phyloP scores from a whole-genome alignment of 2,797 vertebrate genomes.

The Galaxias olidus region DNA sequence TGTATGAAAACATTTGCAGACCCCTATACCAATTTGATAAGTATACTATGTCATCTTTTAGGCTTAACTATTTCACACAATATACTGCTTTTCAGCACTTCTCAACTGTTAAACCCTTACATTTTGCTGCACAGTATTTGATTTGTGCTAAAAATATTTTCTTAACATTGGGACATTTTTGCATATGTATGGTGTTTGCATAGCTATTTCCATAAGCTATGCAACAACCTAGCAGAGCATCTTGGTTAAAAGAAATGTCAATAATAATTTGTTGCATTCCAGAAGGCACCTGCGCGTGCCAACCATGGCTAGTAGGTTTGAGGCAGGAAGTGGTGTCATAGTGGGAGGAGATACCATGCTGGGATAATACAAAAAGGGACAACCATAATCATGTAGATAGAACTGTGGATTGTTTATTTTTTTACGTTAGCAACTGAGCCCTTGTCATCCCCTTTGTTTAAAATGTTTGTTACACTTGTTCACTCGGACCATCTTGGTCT shows the following conservation, averaged over 20 bases:
- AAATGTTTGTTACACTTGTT: no score
- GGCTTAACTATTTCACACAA: background rate
- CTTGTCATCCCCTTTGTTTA: no score
- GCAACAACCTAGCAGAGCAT: no score
- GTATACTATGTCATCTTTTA: background rate
- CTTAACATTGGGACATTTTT: background rate
- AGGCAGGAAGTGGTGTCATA: constrained; percentile 25
- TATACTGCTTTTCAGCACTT: background rate
- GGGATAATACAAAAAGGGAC: constrained; percentile 39
- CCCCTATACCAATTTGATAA: background rate
- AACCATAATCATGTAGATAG: constrained; percentile 61
- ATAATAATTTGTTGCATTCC: constrained; percentile 57
- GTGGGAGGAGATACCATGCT: constrained; percentile 43
- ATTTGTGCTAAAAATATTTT: background rate
- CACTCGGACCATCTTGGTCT: no score
- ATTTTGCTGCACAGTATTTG: no score
- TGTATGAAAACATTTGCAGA: background rate
- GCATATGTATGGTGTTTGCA: background rate
- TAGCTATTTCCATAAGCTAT: no score
- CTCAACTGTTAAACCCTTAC: no score
- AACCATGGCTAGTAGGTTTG: constrained; percentile 57
- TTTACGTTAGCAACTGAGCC: no score
- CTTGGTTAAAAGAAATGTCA: background rate
- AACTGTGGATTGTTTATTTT: constrained; percentile 7
- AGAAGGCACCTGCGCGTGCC: constrained; percentile 64